Evolutionary conservation across 2,888 invertebrate species (phyloP).

Genomic region (Rosalia funebris): DNA sequence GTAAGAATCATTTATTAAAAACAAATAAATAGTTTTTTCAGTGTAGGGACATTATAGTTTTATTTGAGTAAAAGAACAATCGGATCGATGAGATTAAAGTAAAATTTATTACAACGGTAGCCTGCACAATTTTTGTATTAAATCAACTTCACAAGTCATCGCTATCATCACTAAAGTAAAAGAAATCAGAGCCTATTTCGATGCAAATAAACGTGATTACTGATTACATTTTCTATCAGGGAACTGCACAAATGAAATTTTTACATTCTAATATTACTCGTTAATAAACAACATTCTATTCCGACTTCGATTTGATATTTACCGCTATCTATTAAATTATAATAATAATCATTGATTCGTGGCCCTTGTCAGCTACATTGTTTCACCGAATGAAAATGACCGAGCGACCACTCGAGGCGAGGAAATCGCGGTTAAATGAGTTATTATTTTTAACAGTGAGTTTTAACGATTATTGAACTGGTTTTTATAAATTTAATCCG

Average conservation of each 20-base stretch:
- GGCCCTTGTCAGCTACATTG: neutral
- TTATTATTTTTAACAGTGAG: constrained; percentile 1
- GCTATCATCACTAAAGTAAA: too few relatives aligned
- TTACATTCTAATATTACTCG: neutral
- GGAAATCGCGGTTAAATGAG: neutral
- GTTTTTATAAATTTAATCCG: constrained; percentile 5
- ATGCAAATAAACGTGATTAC: neutral
- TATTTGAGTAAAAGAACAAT: too few relatives aligned
- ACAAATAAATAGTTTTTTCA: too few relatives aligned
- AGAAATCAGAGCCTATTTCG: neutral
- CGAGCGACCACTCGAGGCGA: neutral
- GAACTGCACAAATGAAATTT: neutral
- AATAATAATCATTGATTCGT: neutral
- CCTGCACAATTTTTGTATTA: too few relatives aligned
- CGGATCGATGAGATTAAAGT: too few relatives aligned
- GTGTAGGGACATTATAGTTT: too few relatives aligned
- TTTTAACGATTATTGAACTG: constrained; percentile 6
- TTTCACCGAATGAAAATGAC: neutral
- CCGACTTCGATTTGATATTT: neutral
- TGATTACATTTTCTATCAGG: neutral
- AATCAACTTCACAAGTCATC: too few relatives aligned
- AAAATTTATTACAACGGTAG: too few relatives aligned
- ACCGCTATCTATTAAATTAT: neutral
- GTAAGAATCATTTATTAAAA: too few relatives aligned
- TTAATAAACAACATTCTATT: neutral